Evolutionary conservation across 2,797 vertebrate species (phyloP).

Genomic region (Lithobates pipiens): DNA sequence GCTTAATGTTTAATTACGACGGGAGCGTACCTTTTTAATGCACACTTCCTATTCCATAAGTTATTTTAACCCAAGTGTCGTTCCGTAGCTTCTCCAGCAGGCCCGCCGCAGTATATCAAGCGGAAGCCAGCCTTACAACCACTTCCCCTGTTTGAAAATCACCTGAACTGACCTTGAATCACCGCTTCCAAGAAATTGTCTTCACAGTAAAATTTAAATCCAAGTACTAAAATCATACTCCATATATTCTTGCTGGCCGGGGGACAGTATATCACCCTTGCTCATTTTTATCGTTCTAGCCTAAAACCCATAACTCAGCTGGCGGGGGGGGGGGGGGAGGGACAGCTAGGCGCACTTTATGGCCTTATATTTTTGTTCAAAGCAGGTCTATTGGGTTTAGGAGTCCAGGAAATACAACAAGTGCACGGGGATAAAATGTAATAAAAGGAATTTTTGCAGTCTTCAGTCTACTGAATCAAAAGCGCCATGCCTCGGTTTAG

Average conservation of each 20-base stretch:
- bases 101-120: conserved; percentile 27
- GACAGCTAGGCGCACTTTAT: neutral
- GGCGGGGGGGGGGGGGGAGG: neutral
- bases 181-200: conserved; percentile 53
- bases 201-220: conserved; percentile 57
- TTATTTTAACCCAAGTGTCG: conserved; percentile 39
- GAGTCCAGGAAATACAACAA: neutral
- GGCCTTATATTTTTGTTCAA: conserved; percentile 24
- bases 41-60: neutral
- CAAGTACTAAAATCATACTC: conserved; percentile 53
- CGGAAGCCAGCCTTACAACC: conserved; percentile 19
- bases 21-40: neutral
- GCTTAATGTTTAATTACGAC: neutral
- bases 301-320: conserved; percentile 45
- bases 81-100: neutral
- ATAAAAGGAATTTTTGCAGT: neutral
- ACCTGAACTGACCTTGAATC: conserved; percentile 59
- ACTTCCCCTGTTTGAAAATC: conserved; percentile 47
- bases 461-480: neutral
- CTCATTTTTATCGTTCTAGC: conserved; percentile 36
- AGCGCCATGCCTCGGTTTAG: neutral
- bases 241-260: conserved; percentile 42
- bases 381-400: neutral
- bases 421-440: neutral
- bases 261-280: conserved; percentile 39